These are phyloP conservation scores for Amblyraja radiata DNA, from an alignment of 2,797 vertebrate species.

Conservation along the genomic window DNA sequence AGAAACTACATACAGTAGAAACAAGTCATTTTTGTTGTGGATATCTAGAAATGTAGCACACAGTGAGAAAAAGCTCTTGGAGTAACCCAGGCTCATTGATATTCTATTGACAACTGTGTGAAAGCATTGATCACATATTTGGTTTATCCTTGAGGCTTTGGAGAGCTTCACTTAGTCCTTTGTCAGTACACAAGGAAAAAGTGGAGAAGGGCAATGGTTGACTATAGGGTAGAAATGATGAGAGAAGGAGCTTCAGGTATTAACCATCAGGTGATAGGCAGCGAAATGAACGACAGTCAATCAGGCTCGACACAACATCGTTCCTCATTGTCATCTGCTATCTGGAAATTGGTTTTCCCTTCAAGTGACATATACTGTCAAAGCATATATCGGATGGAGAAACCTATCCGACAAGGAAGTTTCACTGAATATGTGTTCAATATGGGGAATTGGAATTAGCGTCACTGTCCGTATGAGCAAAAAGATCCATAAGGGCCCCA, in stretches of 20 bases:
- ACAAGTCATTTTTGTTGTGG: not conserved
- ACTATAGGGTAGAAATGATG: not conserved
- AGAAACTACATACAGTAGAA: no score
- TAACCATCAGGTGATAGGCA: not conserved
- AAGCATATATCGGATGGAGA: not conserved
- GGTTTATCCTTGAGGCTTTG: not conserved
- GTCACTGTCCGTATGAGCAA: no score
- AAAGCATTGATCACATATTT: not conserved
- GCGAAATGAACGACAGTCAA: not conserved
- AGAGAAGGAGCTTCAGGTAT: not conserved
- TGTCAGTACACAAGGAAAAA: not conserved
- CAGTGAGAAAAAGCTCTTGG: not conserved
- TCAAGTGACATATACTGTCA: not conserved
- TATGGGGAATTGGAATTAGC: no score
- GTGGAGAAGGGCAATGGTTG: not conserved
- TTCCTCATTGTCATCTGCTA: not conserved
- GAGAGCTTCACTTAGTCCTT: not conserved
- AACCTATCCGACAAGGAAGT: not conserved
- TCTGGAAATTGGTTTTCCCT: not conserved
- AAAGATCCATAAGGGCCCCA: no score
- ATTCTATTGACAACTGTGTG: not conserved
- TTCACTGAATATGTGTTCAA: not conserved
- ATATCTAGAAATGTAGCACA: not conserved
- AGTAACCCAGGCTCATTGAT: not conserved
- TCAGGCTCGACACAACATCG: not conserved